Evolutionary conservation across 2,888 invertebrate species (phyloP).

Genomic region (Quadroppia sp.): DNA sequence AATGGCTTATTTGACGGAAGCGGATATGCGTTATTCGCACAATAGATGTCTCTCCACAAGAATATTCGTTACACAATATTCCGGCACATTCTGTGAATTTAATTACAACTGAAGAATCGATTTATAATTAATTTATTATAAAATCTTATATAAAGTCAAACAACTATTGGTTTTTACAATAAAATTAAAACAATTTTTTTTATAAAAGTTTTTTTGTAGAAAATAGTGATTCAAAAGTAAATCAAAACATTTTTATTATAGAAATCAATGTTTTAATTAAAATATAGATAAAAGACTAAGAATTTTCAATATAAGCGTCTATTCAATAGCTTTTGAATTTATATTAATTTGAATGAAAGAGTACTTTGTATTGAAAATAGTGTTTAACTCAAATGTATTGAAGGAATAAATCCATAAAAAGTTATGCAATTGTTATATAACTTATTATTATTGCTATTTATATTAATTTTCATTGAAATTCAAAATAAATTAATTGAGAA

Average conservation of each 20-base stretch:
- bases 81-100: too few relatives aligned
- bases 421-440: background rate
- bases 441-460: background rate
- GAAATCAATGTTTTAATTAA: background rate
- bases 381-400: too few relatives aligned
- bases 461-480: background rate
- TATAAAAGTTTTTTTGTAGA: background rate
- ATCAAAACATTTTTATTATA: background rate
- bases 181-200: background rate
- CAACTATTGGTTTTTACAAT: too few relatives aligned
- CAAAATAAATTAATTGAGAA: background rate
- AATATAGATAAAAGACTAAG: background rate
- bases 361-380: too few relatives aligned
- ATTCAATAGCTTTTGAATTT: background rate
- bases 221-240: background rate
- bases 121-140: too few relatives aligned
- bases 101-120: too few relatives aligned
- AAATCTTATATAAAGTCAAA: too few relatives aligned
- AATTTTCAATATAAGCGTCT: background rate
- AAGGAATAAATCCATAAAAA: background rate
- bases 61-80: too few relatives aligned
- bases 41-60: background rate
- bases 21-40: slow-evolving; percentile 7
- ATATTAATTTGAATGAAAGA: background rate
- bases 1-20: slow-evolving; percentile 7